A percentile compares a stretch with the other conserved stretches of the same genome.
Conservation (phyloP, 2,113 vertebrate species). For the Anhinga rufa region DNA sequence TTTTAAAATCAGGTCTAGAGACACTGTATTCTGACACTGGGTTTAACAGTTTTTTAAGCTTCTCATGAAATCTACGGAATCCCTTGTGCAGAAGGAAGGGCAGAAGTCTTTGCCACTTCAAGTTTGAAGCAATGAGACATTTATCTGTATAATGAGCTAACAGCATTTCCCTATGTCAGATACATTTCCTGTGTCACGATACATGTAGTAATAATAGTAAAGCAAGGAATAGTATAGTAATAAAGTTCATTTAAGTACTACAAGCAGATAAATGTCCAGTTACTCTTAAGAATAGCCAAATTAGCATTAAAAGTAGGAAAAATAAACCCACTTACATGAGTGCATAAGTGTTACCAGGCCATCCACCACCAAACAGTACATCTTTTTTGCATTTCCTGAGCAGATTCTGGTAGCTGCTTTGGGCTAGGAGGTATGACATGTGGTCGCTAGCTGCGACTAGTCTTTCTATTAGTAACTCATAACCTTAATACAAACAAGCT, state of each 20-base stretch:
- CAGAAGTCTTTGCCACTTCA: not conserved
- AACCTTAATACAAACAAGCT: not conserved
- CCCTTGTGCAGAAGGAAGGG: not conserved
- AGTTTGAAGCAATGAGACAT: not conserved
- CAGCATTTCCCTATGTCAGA: not conserved
- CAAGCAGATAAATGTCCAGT: not conserved
- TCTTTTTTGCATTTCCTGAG: slow-evolving; percentile 20
- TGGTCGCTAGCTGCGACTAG: not conserved
- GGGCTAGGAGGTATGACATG: not conserved
- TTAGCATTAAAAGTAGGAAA: not conserved
- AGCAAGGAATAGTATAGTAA: not conserved
- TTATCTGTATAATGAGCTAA: not conserved
- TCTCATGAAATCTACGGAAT: not conserved
- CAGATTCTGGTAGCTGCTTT: not conserved
- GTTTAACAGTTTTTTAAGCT: not conserved
- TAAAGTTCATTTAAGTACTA: not conserved
- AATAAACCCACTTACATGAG: not conserved
- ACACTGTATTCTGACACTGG: not conserved
- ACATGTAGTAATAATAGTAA: not conserved
- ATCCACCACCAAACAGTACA: not conserved
- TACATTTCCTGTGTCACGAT: not conserved
- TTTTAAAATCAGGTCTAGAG: not conserved
- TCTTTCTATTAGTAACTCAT: slow-evolving; percentile 19
- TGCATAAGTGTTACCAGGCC: not conserved
- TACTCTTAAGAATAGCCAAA: not conserved